Percentiles rank a stretch among this genome's conserved stretches.
Evolutionary conservation across 35 echinoderm and acorn worm genomes (phyloP).

Genomic region (Ptychodera flava): DNA sequence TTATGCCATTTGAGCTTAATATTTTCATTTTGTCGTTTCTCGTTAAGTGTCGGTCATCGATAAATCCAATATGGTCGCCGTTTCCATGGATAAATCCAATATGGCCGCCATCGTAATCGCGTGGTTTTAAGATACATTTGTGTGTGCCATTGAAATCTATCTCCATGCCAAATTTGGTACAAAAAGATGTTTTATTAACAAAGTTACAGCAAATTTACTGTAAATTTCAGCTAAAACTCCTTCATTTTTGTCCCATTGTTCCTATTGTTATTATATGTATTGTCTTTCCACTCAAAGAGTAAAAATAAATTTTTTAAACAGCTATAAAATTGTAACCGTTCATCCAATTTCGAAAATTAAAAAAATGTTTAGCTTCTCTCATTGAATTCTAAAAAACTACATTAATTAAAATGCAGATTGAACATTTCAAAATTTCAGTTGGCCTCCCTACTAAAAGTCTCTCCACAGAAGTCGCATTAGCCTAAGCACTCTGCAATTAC

Average conservation of each 20-base stretch:
- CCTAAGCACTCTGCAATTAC: too few relatives aligned
- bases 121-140: neutral
- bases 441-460: neutral
- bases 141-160: neutral
- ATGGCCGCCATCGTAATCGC: neutral
- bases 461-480: too few relatives aligned
- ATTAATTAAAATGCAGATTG: neutral
- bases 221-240: neutral
- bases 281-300: neutral
- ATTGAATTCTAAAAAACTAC: neutral
- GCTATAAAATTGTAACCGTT: neutral
- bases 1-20: neutral
- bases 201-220: neutral
- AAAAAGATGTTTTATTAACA: neutral
- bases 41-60: neutral
- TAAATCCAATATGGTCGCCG: slow-evolving; percentile 2
- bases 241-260: neutral
- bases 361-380: neutral
- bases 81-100: neutral
- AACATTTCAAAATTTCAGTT: neutral
- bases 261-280: neutral
- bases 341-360: neutral
- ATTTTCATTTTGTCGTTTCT: neutral
- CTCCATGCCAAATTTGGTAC: neutral
- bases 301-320: neutral